These are phyloP conservation scores for Thymallus thymallus DNA, from an alignment of 2,113 vertebrate genomes.

Conservation along the genomic window DNA sequence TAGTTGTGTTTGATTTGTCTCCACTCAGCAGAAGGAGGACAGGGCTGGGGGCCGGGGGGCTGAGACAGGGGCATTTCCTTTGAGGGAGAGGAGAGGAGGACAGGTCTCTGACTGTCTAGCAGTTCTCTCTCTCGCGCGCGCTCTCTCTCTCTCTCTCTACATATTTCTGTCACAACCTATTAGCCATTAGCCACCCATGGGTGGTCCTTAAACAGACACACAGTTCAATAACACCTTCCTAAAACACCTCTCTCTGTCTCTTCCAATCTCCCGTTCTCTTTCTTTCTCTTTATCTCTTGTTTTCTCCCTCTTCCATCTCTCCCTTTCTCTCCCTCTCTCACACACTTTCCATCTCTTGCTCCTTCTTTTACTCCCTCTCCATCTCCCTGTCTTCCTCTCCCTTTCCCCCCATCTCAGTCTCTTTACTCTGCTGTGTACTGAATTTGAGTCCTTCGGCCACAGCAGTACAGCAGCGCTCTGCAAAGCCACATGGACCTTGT, in stretches of 20 bases:
- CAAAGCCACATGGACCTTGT: conserved; percentile 59
- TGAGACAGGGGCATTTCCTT: conserved; percentile 47
- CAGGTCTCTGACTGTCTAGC: conserved; percentile 27
- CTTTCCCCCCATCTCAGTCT: not conserved
- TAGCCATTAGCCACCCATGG: conserved; percentile 12
- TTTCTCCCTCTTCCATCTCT: not conserved
- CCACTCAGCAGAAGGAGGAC: not conserved
- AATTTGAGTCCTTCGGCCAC: conserved; percentile 53
- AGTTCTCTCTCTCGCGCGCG: conserved; percentile 10
- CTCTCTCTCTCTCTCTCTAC: not conserved
- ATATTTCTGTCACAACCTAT: conserved; percentile 26
- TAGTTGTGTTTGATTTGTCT: conserved; percentile 38
- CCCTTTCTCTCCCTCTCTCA: not conserved
- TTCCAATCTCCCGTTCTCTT: not conserved
- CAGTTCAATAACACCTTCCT: conserved; percentile 17
- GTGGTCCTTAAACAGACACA: not conserved
- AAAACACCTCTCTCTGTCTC: conserved; percentile 12
- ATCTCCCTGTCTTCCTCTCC: conserved; percentile 15
- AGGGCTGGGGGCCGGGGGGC: conserved; percentile 8
- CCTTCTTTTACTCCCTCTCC: conserved; percentile 21
- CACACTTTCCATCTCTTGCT: not conserved
- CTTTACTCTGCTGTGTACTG: conserved; percentile 17
- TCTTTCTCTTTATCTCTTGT: not conserved
- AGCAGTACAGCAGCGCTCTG: conserved; percentile 47
- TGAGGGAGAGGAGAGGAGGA: conserved; percentile 28